Base-by-base conservation (phyloP, 2,888 invertebrate species). In the Sacculina carcini region DNA sequence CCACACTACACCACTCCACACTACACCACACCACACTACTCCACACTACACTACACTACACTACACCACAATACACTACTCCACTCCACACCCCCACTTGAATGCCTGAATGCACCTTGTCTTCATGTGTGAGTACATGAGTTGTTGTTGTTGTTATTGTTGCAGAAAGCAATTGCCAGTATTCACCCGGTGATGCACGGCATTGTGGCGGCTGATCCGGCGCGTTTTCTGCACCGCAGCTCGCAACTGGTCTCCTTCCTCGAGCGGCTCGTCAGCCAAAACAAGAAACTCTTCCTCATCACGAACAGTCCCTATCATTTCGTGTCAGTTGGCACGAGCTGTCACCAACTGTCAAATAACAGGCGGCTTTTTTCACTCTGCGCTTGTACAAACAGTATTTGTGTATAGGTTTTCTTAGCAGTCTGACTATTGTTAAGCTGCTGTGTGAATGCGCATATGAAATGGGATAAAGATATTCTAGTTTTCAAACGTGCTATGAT, bases 261-360 rank as follows among this genome's bases (percentile, higher is more conserved):
- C 58, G 71, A 79, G 55, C 73, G 78, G 59, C 69, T 96, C 12
- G 71, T 73, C 55, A 69, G 72, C 1, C 75, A 76, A 28, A 75
- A 76, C 34, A 94, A 92, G 64, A 84, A 86, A 63, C 69, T 92
- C 57, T 96, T 96, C 66, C 71, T 96, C 52, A 87, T 98, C 14
- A 94, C 96, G 10, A 96, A 96, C 64, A 92, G 92, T 64, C 92
- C 92, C 0, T 92, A 78, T 64, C 79, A 80, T 61, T 96, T 96
- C 72, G 90, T 87, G 89, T 55, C 49, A 52, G 55, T 51, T 4
- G n/a, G n/a, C n/a, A n/a, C n/a, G n/a, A n/a, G n/a, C n/a, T n/a
- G n/a, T n/a, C n/a, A n/a, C n/a, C n/a, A n/a, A n/a, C n/a, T n/a
- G n/a, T n/a, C n/a, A n/a, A n/a, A n/a, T n/a, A n/a, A n/a, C n/a